Conservation (phyloP, 30 jellyfish, hydroid and myxozoan species). For the Aurelia aurita region DNA sequence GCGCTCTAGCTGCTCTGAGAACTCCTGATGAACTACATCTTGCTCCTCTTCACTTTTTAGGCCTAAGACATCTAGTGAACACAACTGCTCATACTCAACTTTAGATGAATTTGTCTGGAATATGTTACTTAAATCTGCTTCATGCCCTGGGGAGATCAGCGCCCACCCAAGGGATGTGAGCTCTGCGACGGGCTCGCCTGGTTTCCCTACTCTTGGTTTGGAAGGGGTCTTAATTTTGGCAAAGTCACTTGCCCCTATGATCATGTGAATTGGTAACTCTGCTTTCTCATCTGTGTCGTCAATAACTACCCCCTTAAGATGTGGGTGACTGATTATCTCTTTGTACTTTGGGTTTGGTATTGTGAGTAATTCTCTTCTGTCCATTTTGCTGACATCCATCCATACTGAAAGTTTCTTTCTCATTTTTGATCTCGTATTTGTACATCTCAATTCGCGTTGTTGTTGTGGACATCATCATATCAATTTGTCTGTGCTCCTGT, state of each 20-base stretch:
- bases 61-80: constrained; percentile 66
- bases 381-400: constrained; percentile 50
- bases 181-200: constrained; percentile 73
- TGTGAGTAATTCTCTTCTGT: constrained; percentile 23
- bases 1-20: constrained; percentile 22
- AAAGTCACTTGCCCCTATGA: constrained; percentile 59
- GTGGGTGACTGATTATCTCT: background rate
- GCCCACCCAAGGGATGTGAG: constrained; percentile 70
- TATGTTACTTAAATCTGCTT: constrained; percentile 18
- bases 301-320: constrained; percentile 9
- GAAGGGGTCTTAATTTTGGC: constrained; percentile 46
- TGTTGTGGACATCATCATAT: constrained; percentile 48
- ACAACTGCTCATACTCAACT: constrained; percentile 28
- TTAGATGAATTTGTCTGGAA: constrained; percentile 14
- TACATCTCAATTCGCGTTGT: constrained; percentile 39
- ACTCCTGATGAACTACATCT: constrained; percentile 4
- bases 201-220: constrained; percentile 52
- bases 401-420: background rate
- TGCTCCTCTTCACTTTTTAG: constrained; percentile 5
- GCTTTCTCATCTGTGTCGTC: constrained; percentile 23
- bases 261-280: constrained; percentile 57
- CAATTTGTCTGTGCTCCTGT: constrained; percentile 25
- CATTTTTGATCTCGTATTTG: constrained; percentile 13
- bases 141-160: constrained; percentile 62
- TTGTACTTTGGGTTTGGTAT: constrained; percentile 55